Evolutionary conservation across 1,140 invertebrate genomes (phyloP).

Genomic region (Procambarus virginalis): DNA sequence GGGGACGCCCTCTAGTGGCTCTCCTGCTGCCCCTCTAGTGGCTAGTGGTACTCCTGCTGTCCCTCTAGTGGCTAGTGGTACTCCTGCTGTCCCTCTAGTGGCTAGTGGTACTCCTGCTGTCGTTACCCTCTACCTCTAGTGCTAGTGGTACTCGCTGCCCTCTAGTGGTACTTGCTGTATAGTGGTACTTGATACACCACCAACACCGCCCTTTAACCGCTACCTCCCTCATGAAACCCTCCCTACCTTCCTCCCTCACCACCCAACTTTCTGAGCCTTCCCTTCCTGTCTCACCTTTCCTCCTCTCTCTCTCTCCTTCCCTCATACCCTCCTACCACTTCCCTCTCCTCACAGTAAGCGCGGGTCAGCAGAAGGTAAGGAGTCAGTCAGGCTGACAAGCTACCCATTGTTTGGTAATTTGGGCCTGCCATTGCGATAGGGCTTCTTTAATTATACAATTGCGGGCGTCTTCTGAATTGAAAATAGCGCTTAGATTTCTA

Average conservation of each 20-base stretch:
- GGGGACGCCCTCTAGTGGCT: background rate
- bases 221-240: background rate
- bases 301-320: background rate
- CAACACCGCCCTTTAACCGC: no score
- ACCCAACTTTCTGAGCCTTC: background rate
- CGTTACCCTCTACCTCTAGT: background rate
- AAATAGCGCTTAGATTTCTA: background rate
- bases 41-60: background rate
- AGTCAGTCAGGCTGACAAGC: background rate
- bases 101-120: background rate
- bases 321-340: no score
- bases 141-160: no score
- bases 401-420: background rate
- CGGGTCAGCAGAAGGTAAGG: no score
- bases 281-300: background rate
- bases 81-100: background rate
- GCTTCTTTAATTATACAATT: slow-evolving; percentile 4
- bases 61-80: background rate
- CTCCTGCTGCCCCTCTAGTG: background rate
- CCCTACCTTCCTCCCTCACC: background rate
- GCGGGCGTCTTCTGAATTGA: background rate
- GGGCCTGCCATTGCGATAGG: background rate
- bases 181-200: no score
- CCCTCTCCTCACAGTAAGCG: no score
- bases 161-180: no score